phyloP scores from a whole-genome alignment of 2,888 invertebrate species.

The Drosophila anomelani region DNA sequence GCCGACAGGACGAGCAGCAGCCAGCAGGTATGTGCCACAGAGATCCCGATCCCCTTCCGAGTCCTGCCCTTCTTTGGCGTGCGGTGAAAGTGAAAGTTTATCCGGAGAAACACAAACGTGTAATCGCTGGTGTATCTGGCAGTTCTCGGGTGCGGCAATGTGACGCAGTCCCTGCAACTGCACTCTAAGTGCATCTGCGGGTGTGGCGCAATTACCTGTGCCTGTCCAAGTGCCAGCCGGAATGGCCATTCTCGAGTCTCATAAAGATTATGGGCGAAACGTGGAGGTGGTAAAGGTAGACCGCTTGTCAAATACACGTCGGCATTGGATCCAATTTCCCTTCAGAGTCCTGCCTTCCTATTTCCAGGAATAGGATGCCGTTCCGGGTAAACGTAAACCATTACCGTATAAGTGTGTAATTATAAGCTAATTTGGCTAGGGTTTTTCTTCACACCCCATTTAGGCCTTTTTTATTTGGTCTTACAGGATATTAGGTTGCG shows the following conservation, averaged over 20 bases:
- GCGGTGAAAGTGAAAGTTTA: slow-evolving; percentile 35
- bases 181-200: slow-evolving; percentile 22
- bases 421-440: slow-evolving; percentile 7
- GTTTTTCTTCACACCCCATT: neutral
- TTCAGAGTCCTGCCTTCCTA: neutral
- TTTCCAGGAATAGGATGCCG: slow-evolving; percentile 8
- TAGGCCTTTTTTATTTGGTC: neutral
- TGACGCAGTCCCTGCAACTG: slow-evolving; percentile 20
- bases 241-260: neutral
- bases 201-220: slow-evolving; percentile 23
- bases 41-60: neutral
- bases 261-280: neutral
- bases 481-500: neutral
- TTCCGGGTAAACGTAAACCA: neutral
- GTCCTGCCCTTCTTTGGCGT: slow-evolving; percentile 11
- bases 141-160: slow-evolving; percentile 16
- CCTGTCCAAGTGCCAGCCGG: slow-evolving; percentile 2
- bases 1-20: slow-evolving; percentile 69
- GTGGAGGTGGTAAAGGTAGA: neutral
- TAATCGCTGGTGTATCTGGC: neutral
- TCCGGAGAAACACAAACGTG: slow-evolving; percentile 13
- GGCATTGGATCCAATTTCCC: slow-evolving; percentile 13
- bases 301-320: neutral
- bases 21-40: slow-evolving; percentile 63
- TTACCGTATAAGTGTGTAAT: slow-evolving; percentile 11